Evolutionary conservation across 2,888 invertebrate genomes (phyloP), one percentile per base, ranked within the genome.

Genomic region (Ochropacha duplaris): DNA sequence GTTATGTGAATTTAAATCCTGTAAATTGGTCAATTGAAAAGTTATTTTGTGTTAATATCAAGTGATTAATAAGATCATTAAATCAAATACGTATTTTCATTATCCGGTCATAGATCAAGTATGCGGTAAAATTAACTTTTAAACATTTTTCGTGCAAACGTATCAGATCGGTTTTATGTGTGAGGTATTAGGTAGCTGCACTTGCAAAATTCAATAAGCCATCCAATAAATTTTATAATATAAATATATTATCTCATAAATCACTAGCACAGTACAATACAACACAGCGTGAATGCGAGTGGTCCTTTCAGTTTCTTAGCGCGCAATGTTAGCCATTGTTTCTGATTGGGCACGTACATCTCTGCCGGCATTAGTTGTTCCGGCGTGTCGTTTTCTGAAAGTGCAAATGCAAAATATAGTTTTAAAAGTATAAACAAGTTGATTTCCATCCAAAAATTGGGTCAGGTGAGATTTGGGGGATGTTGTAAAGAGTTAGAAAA

Each of bases 261-360:
- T 66, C 54, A 65, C 83, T 64, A 83, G 58, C 70, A 64, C 34
- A 84, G 62, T 14, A 83, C 80, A 49, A 87, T 66, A 66, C 91
- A 92, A 65, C 91, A 92, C 3, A 90, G 66, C 5, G 87, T 83
- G 61, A 88, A 88, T 9, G 79, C 84, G 49, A 84, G 71, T 16
- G 90, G 87, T 36, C 85, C 88, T 55, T 79, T 83, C 11, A 89
- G 61, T 69, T 90, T 94, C 54, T 93, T 90, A 19, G 96, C 96
- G 50, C 97, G 94, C 49, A 97, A 89, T 64, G 96, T 95, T 11
- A 98, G 91, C 97, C 97, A 98, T 75, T 97, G 96, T 82, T 97
- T 96, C 86, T 98, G 97, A 87, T 98, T 97, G 2, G 97, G 97
- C 11, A 98, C 97, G 81, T 97, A 98, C 97, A 98, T 97, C 87